phyloP scores from a whole-genome alignment of 2,888 invertebrate species.

The Hyalella azteca region DNA sequence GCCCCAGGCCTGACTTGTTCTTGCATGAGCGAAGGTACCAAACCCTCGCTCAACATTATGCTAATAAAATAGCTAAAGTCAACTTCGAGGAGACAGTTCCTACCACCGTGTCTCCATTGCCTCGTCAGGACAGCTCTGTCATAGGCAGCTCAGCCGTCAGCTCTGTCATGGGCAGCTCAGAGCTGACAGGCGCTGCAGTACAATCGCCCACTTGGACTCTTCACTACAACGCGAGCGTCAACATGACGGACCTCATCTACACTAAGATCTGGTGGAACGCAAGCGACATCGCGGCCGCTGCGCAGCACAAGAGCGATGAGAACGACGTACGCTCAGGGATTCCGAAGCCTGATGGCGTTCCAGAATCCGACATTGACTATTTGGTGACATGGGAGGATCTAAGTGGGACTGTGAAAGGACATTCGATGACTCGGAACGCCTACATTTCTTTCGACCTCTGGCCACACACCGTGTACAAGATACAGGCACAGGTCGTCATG shows the following conservation, averaged over 20 bases:
- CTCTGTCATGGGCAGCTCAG: slow-evolving; percentile 17
- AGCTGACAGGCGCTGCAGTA: neutral
- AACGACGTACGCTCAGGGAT: too few species aligned
- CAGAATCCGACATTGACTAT: slow-evolving; percentile 66
- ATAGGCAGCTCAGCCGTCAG: neutral
- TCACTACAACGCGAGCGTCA: slow-evolving; percentile 28
- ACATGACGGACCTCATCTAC: slow-evolving; percentile 34
- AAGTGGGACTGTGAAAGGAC: slow-evolving; percentile 80
- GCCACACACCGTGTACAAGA: slow-evolving; percentile 81
- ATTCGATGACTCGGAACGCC: slow-evolving; percentile 80
- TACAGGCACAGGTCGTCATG: slow-evolving; percentile 69
- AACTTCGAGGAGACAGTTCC: neutral
- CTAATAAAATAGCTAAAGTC: slow-evolving; percentile 71
- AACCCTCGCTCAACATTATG: slow-evolving; percentile 50
- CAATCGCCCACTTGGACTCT: neutral
- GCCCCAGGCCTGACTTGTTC: neutral
- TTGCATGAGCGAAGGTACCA: slow-evolving; percentile 40
- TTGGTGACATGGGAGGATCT: slow-evolving; percentile 84
- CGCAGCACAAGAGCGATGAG: neutral
- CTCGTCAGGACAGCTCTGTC: too few species aligned
- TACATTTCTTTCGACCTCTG: slow-evolving; percentile 79
- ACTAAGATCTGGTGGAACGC: slow-evolving; percentile 34
- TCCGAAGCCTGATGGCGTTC: neutral
- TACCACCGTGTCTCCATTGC: neutral
- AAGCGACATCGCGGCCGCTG: neutral